Base-by-base conservation (phyloP, 2,113 vertebrate genomes). In the Rutilus rutilus region DNA sequence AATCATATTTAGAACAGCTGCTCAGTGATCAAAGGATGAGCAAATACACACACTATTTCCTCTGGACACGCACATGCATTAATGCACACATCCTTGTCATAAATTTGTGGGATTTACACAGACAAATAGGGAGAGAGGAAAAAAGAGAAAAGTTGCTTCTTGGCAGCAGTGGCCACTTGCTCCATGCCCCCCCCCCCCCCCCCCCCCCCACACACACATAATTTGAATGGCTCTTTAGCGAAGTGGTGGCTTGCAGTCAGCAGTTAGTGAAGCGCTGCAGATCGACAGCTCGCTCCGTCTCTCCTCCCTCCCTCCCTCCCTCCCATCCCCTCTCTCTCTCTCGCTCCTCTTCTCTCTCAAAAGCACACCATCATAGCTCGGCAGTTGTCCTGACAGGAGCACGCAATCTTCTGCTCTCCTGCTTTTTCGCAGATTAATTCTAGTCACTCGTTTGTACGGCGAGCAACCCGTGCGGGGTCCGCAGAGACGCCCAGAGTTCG, bases 371-470 rank as follows among this genome's bases (percentile, higher is more conserved):
- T 87, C 91, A 91, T 89, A 86, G 83, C 92, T 89, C 89, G 90
- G 88, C 91, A 90, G 93, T 89, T 92, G 90, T 91, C 91, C 93
- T 91, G 86, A 87, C 73, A 89, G 89, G 86, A 88, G 54, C 87
- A 87, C 86, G 78, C 54, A 54, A 82, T 64, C 78, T 54, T 78
- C 60, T 19, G 52, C 25, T 62, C 67, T 36, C 65, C 52, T 1
- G 8, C 47, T 76, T 30, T 65, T 74, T 67, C 12, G 1, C 4
- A 1, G 27, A 54, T 75, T 36, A 33, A 54, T 52, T 52, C 33
- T 27, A 17, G 30, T 81, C 76, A 67, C 83, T 74, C 65, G 5
- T 62, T 62, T 62, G 1, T 62, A 14, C 57, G 27, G 30, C 36
- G 19, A 64, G 52, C 59, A 79, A 62, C 59, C 67, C 45, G 52